Base-by-base conservation (phyloP, 2,797 vertebrate species). In the Scomberomorus guttatus region DNA sequence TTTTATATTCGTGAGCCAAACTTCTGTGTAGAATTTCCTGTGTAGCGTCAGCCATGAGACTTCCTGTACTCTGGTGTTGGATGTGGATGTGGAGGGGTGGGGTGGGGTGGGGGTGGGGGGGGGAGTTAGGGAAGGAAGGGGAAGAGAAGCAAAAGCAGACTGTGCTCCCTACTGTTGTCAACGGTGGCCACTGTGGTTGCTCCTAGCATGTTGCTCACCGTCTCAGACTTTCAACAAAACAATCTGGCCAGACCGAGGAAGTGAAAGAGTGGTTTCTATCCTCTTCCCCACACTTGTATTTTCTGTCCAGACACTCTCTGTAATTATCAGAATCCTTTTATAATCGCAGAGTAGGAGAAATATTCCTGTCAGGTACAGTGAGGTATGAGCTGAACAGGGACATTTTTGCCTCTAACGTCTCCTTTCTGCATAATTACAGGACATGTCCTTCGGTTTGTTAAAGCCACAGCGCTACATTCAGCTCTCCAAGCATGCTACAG, bases 1-100 rank as follows among this genome's bases (percentile, higher is more conserved):
- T 86, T 90, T 91, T 89, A 32, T 82, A 82, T 85, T 89, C 80
- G 69, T 0, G 18, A 72, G 90, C 90, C 90, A 89, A 87, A 89
- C 83, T 84, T 91, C 82, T 90, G 87, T 88, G 91, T 81, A 90
- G 93, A 92, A 90, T 93, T 93, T 95, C 94, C 94, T 94, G 93
- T 93, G 88, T 86, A 82, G 87, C 84, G 89, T 87, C 84, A 55
- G 90, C 87, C 85, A 83, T 87, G 90, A 94, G 90, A 93, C 94
- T 95, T 95, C 94, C 93, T 94, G 91, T 89, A 3, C 81, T 88
- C 42, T 81, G 86, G 67, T 76, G 81, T 79, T 92, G 88, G 89
- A 89, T 84, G 81, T 90, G 90, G 75, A 81, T n/a, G 61, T 63
- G 52, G 59, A 27, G 84, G 65, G 48, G 66, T 10, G 2, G 72